Base-by-base conservation (phyloP, 2,888 invertebrate genomes). In the Neuroscelio doddi region DNA sequence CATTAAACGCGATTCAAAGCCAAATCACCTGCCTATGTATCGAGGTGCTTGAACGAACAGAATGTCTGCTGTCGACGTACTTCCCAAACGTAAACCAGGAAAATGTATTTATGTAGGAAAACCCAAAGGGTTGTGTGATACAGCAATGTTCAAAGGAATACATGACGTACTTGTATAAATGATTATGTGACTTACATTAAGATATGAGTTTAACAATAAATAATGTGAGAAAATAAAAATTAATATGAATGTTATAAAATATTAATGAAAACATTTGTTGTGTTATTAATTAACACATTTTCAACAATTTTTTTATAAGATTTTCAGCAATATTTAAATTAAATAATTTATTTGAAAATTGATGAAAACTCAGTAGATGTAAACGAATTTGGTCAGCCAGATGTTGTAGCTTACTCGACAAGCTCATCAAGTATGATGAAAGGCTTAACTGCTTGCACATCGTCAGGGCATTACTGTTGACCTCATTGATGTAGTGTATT, bases 371-470 rank as follows among this genome's bases (percentile, higher is more conserved):
- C 16, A 51, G 41, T 21, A 26, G 21, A n/a, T n/a, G 15, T 21
- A 30, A 16, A 29, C 50, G 38, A 51, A 58, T 49, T 21, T 27
- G 12, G 42, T 52, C 52, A 52, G 16, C 50, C 36, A 49, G 36
- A 26, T 44, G 38, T 29, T 46, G 46, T 41, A 36, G 53, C 49
- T 44, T 62, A 39, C 26, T 39, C 41, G 44, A 21, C 46, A 29
- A 62, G 41, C 49, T 62, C 55, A 62, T 62, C 47, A 56, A 62
- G 50, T 55, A 56, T 36, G 51, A 51, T 62, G 62, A 62, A 62
- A 62, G 62, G 61, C 44, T 56, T 24, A 55, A 47, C 45, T 17
- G 50, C 53, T 55, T 50, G 50, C 55, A 62, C 55, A 50, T 52
- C 27, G 39, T 45, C 27, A 27, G 50, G 41, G 49, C 55, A 55